Base-by-base conservation (phyloP, 2,888 invertebrate genomes). In the Harpalus rubripes region DNA sequence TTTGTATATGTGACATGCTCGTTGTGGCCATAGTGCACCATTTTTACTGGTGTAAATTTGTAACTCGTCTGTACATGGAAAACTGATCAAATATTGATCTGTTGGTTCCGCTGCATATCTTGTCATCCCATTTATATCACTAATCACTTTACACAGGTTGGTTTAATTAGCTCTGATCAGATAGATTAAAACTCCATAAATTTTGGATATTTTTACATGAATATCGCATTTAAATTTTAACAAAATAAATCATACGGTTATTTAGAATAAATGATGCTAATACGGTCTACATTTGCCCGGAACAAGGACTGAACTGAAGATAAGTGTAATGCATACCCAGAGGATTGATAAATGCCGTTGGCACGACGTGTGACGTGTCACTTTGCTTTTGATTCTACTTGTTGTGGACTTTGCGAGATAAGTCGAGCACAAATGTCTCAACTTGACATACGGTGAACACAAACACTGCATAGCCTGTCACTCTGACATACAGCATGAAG, bases 361-460 rank as follows among this genome's bases (percentile, higher is more conserved):
- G 65, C 44, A 52, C 81, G 56, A 65, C 52, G 81, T 80, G 32
- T 80, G 56, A 65, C 52, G 81, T 80, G 32, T 80, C 68, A 44
- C 56, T 65, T 82, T 72, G 72, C 59, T 72, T 82, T 74, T 72
- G 82, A 82, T 56, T 72, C 72, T 82, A 82, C 82, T 82, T 78
- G 61, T 84, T 84, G 84, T 84, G 58, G 76, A 32, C 84, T 63
- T 59, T 39, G 87, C 88, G 74, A 88, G 88, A 88, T 88, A 88
- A 87, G 86, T 81, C 86, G 68, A 85, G 87, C 85, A 86, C 85
- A 87, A 86, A 87, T 85, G 87, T 86, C 87, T 86, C 72, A 85
- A 65, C 86, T 84, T 87, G 86, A 86, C 87, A 84, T 82, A 61
- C 76, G 83, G 32, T 83, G 58, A 84, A 84, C 78, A 84, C 59